Evolutionary conservation across 2,888 invertebrate genomes (phyloP).

Genomic region (Venustoraphidia nigricollis): DNA sequence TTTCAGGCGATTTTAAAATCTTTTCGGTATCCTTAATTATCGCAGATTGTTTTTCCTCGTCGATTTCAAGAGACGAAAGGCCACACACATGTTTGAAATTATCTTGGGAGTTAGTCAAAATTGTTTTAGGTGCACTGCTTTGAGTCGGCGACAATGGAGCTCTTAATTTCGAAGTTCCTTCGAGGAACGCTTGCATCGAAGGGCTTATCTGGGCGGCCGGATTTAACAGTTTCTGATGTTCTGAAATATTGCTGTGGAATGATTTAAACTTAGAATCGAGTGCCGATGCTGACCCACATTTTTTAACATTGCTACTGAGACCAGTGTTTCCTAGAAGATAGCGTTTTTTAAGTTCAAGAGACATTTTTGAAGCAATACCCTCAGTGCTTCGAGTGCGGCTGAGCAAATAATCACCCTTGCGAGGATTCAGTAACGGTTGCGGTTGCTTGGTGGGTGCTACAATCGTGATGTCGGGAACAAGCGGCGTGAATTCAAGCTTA

Average conservation of each 20-base stretch:
- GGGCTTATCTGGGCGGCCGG: constrained; percentile 56
- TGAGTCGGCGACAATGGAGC: constrained; percentile 24
- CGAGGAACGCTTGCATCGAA: constrained; percentile 52
- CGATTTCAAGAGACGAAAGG: not conserved
- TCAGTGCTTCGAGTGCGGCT: constrained; percentile 75
- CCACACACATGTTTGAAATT: constrained; percentile 2
- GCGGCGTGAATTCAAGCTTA: constrained; percentile 27
- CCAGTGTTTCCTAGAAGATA: constrained; percentile 63
- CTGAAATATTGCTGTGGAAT: constrained; percentile 72
- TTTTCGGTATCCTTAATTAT: too few relatives aligned
- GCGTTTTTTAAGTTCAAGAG: constrained; percentile 70
- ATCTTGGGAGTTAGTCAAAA: not conserved
- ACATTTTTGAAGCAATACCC: constrained; percentile 75
- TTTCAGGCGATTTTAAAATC: constrained; percentile 7
- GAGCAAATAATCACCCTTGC: constrained; percentile 58
- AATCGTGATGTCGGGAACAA: constrained; percentile 19
- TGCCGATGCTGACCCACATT: constrained; percentile 70
- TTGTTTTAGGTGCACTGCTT: not conserved
- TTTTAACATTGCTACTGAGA: constrained; percentile 52
- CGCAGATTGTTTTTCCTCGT: too few relatives aligned
- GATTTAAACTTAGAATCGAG: constrained; percentile 73
- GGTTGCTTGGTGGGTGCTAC: constrained; percentile 7
- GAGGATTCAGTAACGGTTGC: constrained; percentile 36
- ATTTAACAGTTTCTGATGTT: constrained; percentile 73
- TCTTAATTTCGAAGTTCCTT: constrained; percentile 27